Evolutionary conservation across 2,888 invertebrate species (phyloP).

Genomic region (Drosophila hamatofila): DNA sequence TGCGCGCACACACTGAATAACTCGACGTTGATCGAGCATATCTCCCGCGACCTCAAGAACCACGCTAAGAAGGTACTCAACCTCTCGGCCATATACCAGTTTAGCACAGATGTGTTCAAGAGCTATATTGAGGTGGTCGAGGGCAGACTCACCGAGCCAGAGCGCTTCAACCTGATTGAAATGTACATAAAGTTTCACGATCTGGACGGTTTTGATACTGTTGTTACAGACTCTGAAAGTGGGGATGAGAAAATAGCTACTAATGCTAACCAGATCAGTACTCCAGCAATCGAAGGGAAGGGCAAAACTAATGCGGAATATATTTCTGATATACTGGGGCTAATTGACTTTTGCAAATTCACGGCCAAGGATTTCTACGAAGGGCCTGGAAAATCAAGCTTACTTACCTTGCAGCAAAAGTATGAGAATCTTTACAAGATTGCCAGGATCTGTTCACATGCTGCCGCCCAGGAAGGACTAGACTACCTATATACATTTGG

Average conservation of each 20-base stretch:
- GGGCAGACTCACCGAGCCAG: background rate
- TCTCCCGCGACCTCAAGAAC: background rate
- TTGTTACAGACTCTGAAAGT: background rate
- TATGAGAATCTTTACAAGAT: constrained; percentile 42
- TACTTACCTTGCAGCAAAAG: constrained; percentile 28
- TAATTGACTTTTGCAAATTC: constrained; percentile 37
- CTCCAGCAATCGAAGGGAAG: background rate
- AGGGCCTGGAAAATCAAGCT: constrained; percentile 42
- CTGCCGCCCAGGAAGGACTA: background rate
- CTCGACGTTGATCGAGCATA: background rate
- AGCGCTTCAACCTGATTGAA: constrained; percentile 16
- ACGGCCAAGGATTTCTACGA: constrained; percentile 33
- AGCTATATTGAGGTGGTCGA: background rate
- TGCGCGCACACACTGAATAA: constrained; percentile 6
- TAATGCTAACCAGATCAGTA: background rate
- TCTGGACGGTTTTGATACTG: background rate
- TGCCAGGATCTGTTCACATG: background rate
- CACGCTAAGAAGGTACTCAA: background rate
- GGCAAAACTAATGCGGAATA: background rate
- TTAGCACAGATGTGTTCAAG: constrained; percentile 9
- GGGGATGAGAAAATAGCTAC: background rate
- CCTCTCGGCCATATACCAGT: constrained; percentile 2
- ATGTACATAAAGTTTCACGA: constrained; percentile 6
- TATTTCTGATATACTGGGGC: background rate
- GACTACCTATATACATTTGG: too few relatives aligned